Evolutionary conservation across 2,888 invertebrate genomes (phyloP), one percentile per base, ranked within the genome.

Genomic region (Mystacides longicornis): DNA sequence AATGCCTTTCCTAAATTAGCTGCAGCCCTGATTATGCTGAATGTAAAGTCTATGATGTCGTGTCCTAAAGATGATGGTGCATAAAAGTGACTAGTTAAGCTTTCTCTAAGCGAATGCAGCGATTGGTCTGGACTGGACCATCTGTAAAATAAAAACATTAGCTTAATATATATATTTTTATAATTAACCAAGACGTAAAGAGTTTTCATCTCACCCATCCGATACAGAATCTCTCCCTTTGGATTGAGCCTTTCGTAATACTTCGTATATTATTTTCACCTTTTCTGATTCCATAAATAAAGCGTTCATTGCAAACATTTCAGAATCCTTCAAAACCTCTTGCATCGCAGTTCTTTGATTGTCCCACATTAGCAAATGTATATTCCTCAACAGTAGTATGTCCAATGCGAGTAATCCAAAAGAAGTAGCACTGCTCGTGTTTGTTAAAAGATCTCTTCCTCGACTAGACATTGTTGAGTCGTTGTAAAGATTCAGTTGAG

Each of bases 321-420:
- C 77, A 0, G 78, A 79, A 45, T 80, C 79, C 45, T 70, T 71
- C 57, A 78, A 60, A 75, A 79, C 76, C 58, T 75, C 75, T 1
- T 65, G 63, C 1, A 71, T 67, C 0, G 72, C 68, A 14, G 68
- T 56, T 52, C 74, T 70, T 75, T 79, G 77, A 63, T 72, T 79
- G 62, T 77, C 78, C 76, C 79, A 78, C 0, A 79, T 79, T 72
- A 80, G 77, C 20, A 77, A 63, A 63, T 80, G 80, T 37, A 80
- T 77, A 64, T 79, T 79, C 65, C 79, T 78, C 2, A 82, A 61
- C 52, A 81, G 62, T 70, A 81, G 77, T 0, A 81, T 73, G 64
- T 81, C 81, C 50, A 81, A 62, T 0, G 80, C 78, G 60, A 81
- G 61, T 37, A 81, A 76, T 0, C 80, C 80, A 56, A 81, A 79